Evolutionary conservation across 1,140 invertebrate species (phyloP).

Genomic region (Forficula auricularia): DNA sequence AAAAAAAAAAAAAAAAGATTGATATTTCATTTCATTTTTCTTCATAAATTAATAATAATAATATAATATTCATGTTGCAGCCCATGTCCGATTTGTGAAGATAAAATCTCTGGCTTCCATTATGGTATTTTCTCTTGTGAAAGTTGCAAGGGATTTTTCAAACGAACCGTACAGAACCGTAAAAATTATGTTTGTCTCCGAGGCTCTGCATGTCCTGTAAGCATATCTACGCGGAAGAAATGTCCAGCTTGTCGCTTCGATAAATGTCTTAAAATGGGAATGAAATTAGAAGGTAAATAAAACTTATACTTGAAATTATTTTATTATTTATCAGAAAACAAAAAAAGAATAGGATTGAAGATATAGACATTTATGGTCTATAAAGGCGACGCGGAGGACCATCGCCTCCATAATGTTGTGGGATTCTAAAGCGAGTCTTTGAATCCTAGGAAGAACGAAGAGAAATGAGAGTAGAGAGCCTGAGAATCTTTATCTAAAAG

Average conservation of each 20-base stretch:
- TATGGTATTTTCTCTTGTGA: conserved; percentile 95
- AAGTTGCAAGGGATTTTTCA: conserved; percentile 96
- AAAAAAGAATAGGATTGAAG: no score
- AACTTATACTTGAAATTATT: background rate
- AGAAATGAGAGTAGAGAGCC: no score
- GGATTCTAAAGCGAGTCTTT: no score
- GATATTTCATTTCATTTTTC: background rate
- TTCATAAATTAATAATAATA: no score
- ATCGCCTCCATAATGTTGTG: no score
- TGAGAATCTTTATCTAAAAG: no score
- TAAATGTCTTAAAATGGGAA: conserved; percentile 87
- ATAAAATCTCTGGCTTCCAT: conserved; percentile 88
- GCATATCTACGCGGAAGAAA: conserved; percentile 83
- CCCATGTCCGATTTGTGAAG: conserved; percentile 86
- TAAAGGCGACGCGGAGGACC: no score
- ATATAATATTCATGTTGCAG: no score
- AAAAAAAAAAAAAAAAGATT: background rate
- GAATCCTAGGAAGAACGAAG: no score
- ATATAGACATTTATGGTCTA: background rate
- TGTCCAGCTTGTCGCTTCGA: conserved; percentile 94
- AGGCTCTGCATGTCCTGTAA: conserved; percentile 77
- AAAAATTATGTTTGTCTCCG: conserved; percentile 90
- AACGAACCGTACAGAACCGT: conserved; percentile 91
- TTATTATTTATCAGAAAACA: background rate
- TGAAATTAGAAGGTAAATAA: conserved; percentile 78